These are phyloP conservation scores for Chelonia mydas DNA, from an alignment of 2,797 vertebrate genomes.

Conservation along the genomic window DNA sequence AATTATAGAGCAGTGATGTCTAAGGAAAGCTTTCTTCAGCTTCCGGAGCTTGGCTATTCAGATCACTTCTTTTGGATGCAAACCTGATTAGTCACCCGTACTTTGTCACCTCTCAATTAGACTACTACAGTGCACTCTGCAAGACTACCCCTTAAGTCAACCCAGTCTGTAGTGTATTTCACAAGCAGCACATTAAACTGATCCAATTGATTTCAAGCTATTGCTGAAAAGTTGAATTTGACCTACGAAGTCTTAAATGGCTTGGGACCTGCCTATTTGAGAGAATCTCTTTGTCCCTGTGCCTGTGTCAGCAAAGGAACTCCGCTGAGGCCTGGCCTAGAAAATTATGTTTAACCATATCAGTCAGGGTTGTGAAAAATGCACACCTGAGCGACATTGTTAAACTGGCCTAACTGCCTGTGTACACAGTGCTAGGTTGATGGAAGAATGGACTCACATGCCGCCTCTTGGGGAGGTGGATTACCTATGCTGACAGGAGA, in stretches of 20 bases:
- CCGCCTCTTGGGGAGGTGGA: background rate
- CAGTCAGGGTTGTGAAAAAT: background rate
- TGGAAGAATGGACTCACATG: background rate
- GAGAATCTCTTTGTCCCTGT: background rate
- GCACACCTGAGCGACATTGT: background rate
- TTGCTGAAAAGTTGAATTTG: background rate
- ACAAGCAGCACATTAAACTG: background rate
- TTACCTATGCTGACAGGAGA: background rate
- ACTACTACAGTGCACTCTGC: background rate
- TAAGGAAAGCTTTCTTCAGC: background rate
- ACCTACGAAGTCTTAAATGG: constrained; percentile 15
- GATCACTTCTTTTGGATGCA: background rate
- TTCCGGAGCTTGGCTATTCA: background rate
- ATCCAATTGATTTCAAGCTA: background rate
- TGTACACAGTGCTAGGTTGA: background rate
- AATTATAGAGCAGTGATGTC: background rate
- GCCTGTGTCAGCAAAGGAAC: background rate
- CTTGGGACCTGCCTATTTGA: background rate
- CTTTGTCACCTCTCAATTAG: background rate
- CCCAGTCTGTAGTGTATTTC: background rate
- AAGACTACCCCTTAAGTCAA: background rate
- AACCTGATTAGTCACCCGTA: background rate
- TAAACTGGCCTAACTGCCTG: background rate
- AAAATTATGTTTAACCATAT: background rate
- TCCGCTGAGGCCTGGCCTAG: background rate